phyloP scores from a whole-genome alignment of 1,140 invertebrate species.

The Aleiodes sp. region DNA sequence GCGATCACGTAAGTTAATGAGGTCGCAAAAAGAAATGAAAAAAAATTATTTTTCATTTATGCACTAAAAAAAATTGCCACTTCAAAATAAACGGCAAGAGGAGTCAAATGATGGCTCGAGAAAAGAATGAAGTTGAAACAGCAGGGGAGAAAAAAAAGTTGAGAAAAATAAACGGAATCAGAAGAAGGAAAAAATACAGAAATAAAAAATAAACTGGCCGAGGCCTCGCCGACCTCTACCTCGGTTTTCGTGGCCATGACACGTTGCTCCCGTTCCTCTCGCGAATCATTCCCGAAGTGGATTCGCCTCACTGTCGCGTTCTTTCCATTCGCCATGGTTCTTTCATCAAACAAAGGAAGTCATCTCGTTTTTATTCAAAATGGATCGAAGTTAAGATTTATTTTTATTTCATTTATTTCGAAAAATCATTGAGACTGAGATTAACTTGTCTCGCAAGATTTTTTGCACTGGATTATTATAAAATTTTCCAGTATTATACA shows the following conservation, averaged over 20 bases:
- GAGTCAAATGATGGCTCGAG: too few species aligned
- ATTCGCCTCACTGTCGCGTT: neutral
- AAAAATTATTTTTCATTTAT: too few species aligned
- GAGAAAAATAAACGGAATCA: neutral
- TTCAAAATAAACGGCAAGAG: too few species aligned
- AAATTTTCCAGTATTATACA: slow-evolving; percentile 2
- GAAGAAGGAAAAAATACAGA: neutral
- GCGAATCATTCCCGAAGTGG: slow-evolving; percentile 20
- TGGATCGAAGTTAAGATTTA: too few species aligned
- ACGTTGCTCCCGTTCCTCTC: slow-evolving; percentile 37
- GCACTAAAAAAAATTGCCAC: too few species aligned
- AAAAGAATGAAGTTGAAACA: too few species aligned
- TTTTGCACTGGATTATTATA: neutral
- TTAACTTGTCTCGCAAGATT: too few species aligned
- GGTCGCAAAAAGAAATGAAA: too few species aligned
- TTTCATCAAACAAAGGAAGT: slow-evolving; percentile 1
- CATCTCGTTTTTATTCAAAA: neutral
- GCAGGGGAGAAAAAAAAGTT: neutral
- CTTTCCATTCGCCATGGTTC: slow-evolving; percentile 15
- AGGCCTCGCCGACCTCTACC: slow-evolving; percentile 28
- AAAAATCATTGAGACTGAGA: too few species aligned
- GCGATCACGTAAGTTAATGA: too few species aligned
- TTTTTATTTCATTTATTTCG: too few species aligned
- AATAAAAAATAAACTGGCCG: neutral
- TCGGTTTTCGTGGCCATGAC: slow-evolving; percentile 38